A percentile compares a stretch with the other conserved stretches of the same genome.
Conservation (phyloP, 2,797 vertebrate genomes). For the Gambusia yucatana region DNA sequence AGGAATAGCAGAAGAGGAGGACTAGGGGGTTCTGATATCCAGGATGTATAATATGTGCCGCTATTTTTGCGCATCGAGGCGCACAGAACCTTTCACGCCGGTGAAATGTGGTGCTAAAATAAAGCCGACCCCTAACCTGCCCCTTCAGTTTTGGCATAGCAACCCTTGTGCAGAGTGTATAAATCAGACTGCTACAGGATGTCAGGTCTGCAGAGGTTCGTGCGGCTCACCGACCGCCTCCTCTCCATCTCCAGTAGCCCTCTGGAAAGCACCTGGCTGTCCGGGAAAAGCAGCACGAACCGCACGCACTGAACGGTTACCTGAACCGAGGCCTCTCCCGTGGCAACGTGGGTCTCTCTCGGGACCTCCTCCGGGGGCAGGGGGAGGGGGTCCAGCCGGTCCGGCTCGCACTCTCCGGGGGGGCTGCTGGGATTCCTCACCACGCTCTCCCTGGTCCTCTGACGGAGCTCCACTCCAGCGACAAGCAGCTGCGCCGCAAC, state of each 20-base stretch:
- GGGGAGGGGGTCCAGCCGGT: constrained; percentile 68
- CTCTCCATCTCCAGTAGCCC: constrained; percentile 52
- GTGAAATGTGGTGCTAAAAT: constrained; percentile 2
- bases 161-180: constrained; percentile 19
- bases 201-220: constrained; percentile 49
- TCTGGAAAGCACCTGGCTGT: constrained; percentile 45
- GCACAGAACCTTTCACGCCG: constrained; percentile 15
- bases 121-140: background rate
- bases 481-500: constrained; percentile 28
- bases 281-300: constrained; percentile 12
- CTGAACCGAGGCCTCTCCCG: constrained; percentile 79
- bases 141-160: background rate
- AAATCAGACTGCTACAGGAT: constrained; percentile 38
- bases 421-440: constrained; percentile 72
- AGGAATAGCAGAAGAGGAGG: background rate
- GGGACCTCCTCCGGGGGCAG: constrained; percentile 70
- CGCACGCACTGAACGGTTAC: constrained; percentile 63
- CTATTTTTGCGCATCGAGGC: constrained; percentile 62
- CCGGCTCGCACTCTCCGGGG: constrained; percentile 66
- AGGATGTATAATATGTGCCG: constrained; percentile 28
- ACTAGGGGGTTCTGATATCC: constrained; percentile 1
- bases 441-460: constrained; percentile 66
- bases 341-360: constrained; percentile 74
- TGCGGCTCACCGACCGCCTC: constrained; percentile 38
- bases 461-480: constrained; percentile 62